Conservation (phyloP, 2,113 vertebrate genomes). For the Halcyon malimbica region DNA sequence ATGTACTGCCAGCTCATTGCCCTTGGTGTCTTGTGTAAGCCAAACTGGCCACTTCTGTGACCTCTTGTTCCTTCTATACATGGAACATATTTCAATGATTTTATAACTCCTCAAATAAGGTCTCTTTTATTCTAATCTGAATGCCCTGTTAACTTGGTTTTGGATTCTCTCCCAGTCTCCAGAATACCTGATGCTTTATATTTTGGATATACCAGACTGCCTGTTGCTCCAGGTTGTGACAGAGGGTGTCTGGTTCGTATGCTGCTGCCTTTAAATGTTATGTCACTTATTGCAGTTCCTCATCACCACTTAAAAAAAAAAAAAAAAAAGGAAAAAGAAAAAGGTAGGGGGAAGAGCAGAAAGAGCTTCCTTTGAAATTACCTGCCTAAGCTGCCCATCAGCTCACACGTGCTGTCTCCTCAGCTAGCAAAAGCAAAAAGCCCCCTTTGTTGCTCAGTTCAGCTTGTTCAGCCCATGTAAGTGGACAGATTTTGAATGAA, state of each 20-base stretch:
- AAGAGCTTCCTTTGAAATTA: not conserved
- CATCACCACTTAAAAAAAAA: not conserved
- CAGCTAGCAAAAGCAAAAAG: not conserved
- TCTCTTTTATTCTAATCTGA: slow-evolving; percentile 46
- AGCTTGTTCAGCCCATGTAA: not conserved
- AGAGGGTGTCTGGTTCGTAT: not conserved
- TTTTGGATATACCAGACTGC: not conserved
- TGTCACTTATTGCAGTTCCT: not conserved
- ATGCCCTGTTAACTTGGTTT: slow-evolving; percentile 11
- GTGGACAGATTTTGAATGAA: not conserved
- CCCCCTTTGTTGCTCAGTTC: not conserved
- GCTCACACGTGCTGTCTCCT: not conserved
- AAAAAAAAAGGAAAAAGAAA: not conserved
- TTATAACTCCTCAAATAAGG: slow-evolving; percentile 47
- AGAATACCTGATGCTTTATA: slow-evolving; percentile 25
- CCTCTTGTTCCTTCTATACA: slow-evolving; percentile 53
- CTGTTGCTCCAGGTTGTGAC: not conserved
- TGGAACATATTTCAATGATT: slow-evolving; percentile 33
- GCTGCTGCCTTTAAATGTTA: not conserved
- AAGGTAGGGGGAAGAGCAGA: not conserved
- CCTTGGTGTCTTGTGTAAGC: slow-evolving; percentile 24
- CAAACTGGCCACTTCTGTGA: slow-evolving; percentile 48
- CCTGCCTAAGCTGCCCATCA: not conserved
- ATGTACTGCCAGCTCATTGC: slow-evolving; percentile 28
- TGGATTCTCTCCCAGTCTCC: slow-evolving; percentile 37